Base-by-base conservation (phyloP, 37 sponge, comb jelly and placozoan genomes). In the Chondrilla cf. caribensis region DNA sequence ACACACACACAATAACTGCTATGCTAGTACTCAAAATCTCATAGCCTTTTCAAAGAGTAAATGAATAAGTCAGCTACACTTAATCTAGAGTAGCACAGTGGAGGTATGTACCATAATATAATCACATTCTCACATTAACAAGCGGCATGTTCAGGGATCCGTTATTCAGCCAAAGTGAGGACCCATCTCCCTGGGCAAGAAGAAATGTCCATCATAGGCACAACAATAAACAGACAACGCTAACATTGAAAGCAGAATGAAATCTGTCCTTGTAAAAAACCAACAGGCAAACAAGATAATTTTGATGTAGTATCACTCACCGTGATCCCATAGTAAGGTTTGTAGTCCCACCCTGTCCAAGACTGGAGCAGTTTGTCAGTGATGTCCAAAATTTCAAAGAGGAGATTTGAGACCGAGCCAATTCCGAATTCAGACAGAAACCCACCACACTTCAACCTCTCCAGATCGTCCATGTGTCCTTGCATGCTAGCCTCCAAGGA, bases 341-440 rank as follows among this genome's bases (percentile, higher is more conserved):
- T 94, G 89, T 90, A 94, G 76, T 90, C 91, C 95, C 95, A 94
- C 35, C 87, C 95, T 2, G 84, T 83, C 95, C 95, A 94, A 5
- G 95, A 94, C 91, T 94, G 75, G 0, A 89, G 65, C 58, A 89
- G 70, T 38, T 77, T 26, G 60, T 94, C 91, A 25, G 89, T 84
- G 18, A 70, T 78, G 78, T 86, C 82, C 87, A 94, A 70, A 0
- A 80, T 65, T 25, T 81, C 42, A 29, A 79, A 19, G 19, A 60
- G 59, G n/a, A 58, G 35, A 58, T 86, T 83, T 38, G 54, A 32
- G 8, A 24, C 54, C 0, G 26, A 29, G 25, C 38, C 42, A 54
- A 77, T 76, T 21, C 67, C 38, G 55, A 40, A 77, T 47, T 86
- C 90, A 21, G 66, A 79, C 42, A 58, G 54, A 29, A 70, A 77